These are phyloP conservation scores for Arrhamphus sclerolepis DNA, from an alignment of 2,797 vertebrate species.

Conservation along the genomic window DNA sequence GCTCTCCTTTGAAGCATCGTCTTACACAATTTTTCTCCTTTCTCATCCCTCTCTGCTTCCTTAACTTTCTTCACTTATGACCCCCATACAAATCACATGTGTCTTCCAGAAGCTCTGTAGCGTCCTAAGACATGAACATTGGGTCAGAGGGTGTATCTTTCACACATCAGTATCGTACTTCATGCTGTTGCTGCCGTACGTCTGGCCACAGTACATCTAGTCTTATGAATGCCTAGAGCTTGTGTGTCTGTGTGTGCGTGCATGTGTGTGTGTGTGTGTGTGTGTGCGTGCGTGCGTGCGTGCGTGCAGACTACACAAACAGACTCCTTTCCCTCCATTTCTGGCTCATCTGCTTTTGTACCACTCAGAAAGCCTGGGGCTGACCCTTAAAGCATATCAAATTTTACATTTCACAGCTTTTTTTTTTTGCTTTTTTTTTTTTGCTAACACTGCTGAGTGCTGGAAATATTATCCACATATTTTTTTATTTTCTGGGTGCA, in stretches of 20 bases:
- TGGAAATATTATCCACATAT: slow-evolving; percentile 70
- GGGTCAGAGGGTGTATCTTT: slow-evolving; percentile 27
- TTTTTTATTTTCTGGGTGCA: slow-evolving; percentile 42
- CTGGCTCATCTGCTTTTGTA: slow-evolving; percentile 49
- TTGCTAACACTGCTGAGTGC: slow-evolving; percentile 55
- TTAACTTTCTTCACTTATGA: slow-evolving; percentile 32
- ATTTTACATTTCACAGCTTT: slow-evolving; percentile 72
- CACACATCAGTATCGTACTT: slow-evolving; percentile 33
- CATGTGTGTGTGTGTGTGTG: slow-evolving; percentile 14
- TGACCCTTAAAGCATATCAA: slow-evolving; percentile 66
- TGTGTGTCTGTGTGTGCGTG: not conserved
- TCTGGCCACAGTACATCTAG: slow-evolving; percentile 27
- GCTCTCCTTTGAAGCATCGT: slow-evolving; percentile 43
- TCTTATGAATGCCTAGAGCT: slow-evolving; percentile 29
- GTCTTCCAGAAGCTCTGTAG: slow-evolving; percentile 13
- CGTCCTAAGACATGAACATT: slow-evolving; percentile 3
- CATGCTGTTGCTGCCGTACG: slow-evolving; percentile 25
- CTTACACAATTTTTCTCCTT: not conserved
- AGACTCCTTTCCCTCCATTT: no score
- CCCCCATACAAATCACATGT: slow-evolving; percentile 26
- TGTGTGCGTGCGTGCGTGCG: slow-evolving; percentile 30
- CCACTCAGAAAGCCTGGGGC: slow-evolving; percentile 48
- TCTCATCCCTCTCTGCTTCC: slow-evolving; percentile 47
- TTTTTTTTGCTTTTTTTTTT: slow-evolving; percentile 11
- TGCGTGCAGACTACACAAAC: no score